Base-by-base conservation (phyloP, 2,797 vertebrate species). In the Eulemur rubriventer region DNA sequence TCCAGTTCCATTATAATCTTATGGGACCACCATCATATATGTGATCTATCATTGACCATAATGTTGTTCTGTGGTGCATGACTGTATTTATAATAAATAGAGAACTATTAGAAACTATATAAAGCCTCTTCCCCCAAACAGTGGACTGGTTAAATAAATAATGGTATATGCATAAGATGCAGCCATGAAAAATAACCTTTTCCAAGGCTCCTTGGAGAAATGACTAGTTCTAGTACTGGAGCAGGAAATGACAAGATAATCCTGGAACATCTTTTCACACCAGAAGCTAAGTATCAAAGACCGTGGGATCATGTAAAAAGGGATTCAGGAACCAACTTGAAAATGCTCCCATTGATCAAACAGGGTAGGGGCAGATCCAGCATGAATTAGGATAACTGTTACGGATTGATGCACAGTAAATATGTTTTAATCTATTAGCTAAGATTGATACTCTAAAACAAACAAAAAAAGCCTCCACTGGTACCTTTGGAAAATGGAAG, bases 161-260 rank as follows among this genome's bases (percentile, higher is more conserved):
- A 92, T 78, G 28, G 17, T 57, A 41, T 69, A 43, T 41, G 30
- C 1, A 20, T 75, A 88, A 46, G 30, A 92, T 65, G 2, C 13
- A 70, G 12, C 50, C 70, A 84, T 83, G 87, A 78, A 46, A 93
- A 94, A 91, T 88, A 28, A 75, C 41, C 35, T 91, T 95, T 81
- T 75, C 28, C 48, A 26, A 28, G 12, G 33, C 4, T 94, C 43
- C 41, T 90, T 87, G 38, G 41, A 81, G 35, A 89, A 89, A 41
- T 28, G 35, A 22, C 22, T 57, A 16, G 33, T 84, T 84, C 52
- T 80, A 82, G 46, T 28, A 89, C 73, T 91, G 13, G n/a, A 72
- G 33, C 55, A 73, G 35, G 50, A 92, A 87, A 90, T 94, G 55
- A 84, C 35, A 89, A 73, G 63, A 88, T 86, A 48, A 86, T 92